These are phyloP conservation scores for Protophormia terraenovae DNA, from an alignment of 2,888 invertebrate species.

Conservation along the genomic window DNA sequence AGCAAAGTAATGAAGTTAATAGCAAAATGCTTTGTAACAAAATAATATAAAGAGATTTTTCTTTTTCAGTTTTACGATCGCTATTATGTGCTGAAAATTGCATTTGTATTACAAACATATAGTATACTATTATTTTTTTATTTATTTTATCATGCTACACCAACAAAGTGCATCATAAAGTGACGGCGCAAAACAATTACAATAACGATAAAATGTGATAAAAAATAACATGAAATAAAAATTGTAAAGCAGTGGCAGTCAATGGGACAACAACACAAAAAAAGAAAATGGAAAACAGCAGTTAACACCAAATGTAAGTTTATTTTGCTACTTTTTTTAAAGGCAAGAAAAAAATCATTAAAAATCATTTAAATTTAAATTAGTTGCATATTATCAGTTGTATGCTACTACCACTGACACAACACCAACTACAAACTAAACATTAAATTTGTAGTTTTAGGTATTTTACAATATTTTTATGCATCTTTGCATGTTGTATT, in stretches of 20 bases:
- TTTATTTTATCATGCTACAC: constrained; percentile 13
- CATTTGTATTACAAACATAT: constrained; percentile 20
- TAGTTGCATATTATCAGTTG: constrained; percentile 58
- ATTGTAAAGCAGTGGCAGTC: constrained; percentile 11
- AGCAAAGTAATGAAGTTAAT: constrained; percentile 44
- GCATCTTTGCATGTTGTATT: constrained; percentile 5
- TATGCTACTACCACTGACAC: not conserved
- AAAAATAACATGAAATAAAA: constrained; percentile 27
- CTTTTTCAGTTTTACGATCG: constrained; percentile 35
- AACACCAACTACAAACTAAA: not conserved
- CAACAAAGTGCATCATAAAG: constrained; percentile 57
- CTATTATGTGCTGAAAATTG: constrained; percentile 42
- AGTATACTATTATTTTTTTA: not conserved
- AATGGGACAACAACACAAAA: not conserved
- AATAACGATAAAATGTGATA: constrained; percentile 57
- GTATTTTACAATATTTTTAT: constrained; percentile 5
- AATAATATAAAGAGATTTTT: constrained; percentile 13
- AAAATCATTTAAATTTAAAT: constrained; percentile 68
- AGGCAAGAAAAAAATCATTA: constrained; percentile 47
- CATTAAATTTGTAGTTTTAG: constrained; percentile 13
- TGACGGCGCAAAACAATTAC: constrained; percentile 67
- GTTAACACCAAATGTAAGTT: constrained; percentile 40
- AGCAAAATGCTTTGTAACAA: constrained; percentile 25
- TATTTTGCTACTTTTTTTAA: not conserved
- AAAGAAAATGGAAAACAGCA: constrained; percentile 19